Percentiles rank a stretch among this genome's conserved stretches.
phyloP scores from a whole-genome alignment of 2,888 invertebrate genomes.

The Chrysomela aeneicollis region DNA sequence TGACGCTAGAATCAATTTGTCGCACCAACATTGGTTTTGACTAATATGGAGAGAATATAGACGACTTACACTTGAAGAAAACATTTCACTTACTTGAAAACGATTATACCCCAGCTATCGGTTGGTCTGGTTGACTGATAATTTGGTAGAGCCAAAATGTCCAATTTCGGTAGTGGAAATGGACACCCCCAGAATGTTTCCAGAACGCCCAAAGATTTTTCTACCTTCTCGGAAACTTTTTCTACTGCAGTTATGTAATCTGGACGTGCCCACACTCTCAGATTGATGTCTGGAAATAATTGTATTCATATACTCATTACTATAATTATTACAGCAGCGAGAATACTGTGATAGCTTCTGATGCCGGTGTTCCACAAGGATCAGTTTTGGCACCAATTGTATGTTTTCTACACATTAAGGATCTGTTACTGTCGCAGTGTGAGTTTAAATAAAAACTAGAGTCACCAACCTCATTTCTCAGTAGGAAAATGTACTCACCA shows the following conservation, averaged over 20 bases:
- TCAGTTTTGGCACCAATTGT: too few species aligned
- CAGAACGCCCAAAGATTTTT: slow-evolving; percentile 67
- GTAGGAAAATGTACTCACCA: slow-evolving; percentile 33
- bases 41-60: too few species aligned
- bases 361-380: too few species aligned
- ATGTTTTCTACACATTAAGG: too few species aligned
- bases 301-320: not conserved
- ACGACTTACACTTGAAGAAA: too few species aligned
- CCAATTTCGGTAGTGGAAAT: slow-evolving; percentile 72
- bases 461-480: too few species aligned
- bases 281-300: slow-evolving; percentile 56
- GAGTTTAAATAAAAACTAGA: too few species aligned
- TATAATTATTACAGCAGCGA: too few species aligned
- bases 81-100: slow-evolving; percentile 77
- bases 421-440: too few species aligned
- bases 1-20: too few species aligned
- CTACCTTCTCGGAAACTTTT: slow-evolving; percentile 68
- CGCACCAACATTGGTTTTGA: too few species aligned
- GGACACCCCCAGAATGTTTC: slow-evolving; percentile 72
- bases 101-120: slow-evolving; percentile 81
- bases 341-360: too few species aligned
- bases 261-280: slow-evolving; percentile 71
- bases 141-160: slow-evolving; percentile 77
- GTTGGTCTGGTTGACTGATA: slow-evolving; percentile 75
- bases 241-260: slow-evolving; percentile 69